A percentile compares a stretch with the other conserved stretches of the same genome.
Evolutionary conservation across 2,797 vertebrate genomes (phyloP).

Genomic region (Lepus townsendii): DNA sequence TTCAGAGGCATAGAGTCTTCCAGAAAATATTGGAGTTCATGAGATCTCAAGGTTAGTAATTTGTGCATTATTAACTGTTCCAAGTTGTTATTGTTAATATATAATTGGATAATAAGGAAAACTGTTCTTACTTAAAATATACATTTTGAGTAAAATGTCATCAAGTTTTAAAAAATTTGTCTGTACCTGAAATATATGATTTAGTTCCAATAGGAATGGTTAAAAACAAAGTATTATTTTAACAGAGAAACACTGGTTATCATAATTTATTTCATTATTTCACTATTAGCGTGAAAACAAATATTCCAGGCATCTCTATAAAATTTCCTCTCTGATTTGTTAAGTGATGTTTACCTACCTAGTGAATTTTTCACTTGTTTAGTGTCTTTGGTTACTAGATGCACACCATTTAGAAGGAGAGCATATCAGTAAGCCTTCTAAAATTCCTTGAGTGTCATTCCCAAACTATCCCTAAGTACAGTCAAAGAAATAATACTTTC

Average conservation of each 20-base stretch:
- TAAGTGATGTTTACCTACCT: not conserved
- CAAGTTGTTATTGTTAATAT: slow-evolving; percentile 34
- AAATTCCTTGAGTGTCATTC: slow-evolving; percentile 21
- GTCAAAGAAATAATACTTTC: not conserved
- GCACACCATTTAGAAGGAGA: not conserved
- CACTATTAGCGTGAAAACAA: slow-evolving; percentile 20
- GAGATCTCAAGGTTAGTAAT: slow-evolving; percentile 86
- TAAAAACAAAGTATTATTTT: slow-evolving; percentile 6
- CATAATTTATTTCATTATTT: slow-evolving; percentile 33
- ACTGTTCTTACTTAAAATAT: not conserved
- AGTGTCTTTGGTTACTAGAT: not conserved
- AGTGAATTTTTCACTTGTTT: not conserved
- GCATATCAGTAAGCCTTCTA: not conserved
- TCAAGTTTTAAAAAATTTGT: not conserved
- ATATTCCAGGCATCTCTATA: not conserved
- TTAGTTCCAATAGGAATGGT: not conserved
- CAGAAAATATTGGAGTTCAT: slow-evolving; percentile 81
- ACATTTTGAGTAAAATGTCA: slow-evolving; percentile 22
- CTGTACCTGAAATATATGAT: not conserved
- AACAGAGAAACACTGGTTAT: not conserved
- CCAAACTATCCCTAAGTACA: not conserved
- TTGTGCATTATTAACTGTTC: slow-evolving; percentile 42
- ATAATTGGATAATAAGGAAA: not conserved
- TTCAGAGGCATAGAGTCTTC: slow-evolving; percentile 85
- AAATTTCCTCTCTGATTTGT: slow-evolving; percentile 48